Percentiles rank a stretch among this genome's conserved stretches.
phyloP scores from a whole-genome alignment of 1,140 invertebrate genomes.

The Campoletis sonorensis region DNA sequence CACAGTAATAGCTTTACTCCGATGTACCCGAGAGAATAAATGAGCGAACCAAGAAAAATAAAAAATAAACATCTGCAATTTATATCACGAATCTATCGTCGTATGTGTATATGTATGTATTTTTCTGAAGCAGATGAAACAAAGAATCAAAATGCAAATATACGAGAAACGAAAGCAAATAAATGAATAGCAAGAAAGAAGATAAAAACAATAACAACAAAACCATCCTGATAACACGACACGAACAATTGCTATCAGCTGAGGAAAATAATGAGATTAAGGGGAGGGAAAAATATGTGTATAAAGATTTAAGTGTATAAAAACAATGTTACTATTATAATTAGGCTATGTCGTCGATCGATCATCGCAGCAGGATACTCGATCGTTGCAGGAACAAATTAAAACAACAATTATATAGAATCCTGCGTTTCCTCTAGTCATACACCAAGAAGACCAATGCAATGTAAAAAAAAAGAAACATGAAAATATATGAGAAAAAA shows the following conservation, averaged over 20 bases:
- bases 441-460: constrained; percentile 41
- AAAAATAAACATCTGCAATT: too few relatives aligned
- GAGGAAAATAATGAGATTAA: neutral
- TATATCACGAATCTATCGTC: too few relatives aligned
- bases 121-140: too few relatives aligned
- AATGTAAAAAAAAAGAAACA: constrained; percentile 33
- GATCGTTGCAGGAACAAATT: constrained; percentile 7
- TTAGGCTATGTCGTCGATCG: constrained; percentile 29
- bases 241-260: neutral
- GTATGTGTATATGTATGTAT: too few relatives aligned
- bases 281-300: neutral
- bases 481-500: neutral
- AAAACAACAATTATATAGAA: constrained; percentile 1
- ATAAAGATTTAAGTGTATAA: constrained; percentile 29
- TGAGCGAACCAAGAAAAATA: too few relatives aligned
- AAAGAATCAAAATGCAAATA: too few relatives aligned
- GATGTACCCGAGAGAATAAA: too few relatives aligned
- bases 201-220: neutral
- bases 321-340: constrained; percentile 12
- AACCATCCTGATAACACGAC: neutral
- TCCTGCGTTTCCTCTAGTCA: constrained; percentile 27
- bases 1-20: too few relatives aligned
- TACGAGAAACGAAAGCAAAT: neutral
- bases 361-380: constrained; percentile 13
- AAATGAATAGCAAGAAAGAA: neutral